Conservation (phyloP, 64 coral and sea anemone genomes). For the Trachythela sp. region DNA sequence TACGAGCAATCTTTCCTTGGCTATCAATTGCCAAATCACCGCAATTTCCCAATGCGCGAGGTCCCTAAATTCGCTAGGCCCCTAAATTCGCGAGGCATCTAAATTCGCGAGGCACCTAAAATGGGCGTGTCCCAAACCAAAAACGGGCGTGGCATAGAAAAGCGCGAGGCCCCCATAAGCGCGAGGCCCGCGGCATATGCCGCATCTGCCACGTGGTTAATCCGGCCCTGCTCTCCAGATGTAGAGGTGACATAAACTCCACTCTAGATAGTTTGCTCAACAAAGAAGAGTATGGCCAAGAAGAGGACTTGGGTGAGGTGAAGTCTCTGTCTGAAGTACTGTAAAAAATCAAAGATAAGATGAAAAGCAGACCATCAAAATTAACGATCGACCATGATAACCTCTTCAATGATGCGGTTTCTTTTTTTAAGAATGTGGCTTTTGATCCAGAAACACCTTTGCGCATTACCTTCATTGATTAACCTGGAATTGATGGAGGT, state of each 20-base stretch:
- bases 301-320: neutral
- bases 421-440: slow-evolving; percentile 38
- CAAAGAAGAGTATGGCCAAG: neutral
- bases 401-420: slow-evolving; percentile 43
- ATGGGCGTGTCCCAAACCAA: too few species aligned
- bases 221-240: too few species aligned
- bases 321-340: neutral
- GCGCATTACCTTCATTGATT: slow-evolving; percentile 19
- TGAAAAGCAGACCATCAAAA: slow-evolving; percentile 12
- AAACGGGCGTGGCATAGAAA: too few species aligned
- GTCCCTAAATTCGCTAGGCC: too few species aligned
- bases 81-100: too few species aligned
- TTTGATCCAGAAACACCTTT: slow-evolving; percentile 52
- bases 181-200: too few species aligned
- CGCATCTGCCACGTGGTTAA: too few species aligned
- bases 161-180: too few species aligned
- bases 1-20: too few species aligned
- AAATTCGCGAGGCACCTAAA: too few species aligned
- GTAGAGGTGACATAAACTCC: neutral
- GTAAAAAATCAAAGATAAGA: neutral
- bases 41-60: too few species aligned
- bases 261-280: neutral
- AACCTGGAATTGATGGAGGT: slow-evolving; percentile 48
- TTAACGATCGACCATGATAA: slow-evolving; percentile 53
- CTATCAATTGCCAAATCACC: too few species aligned